Evolutionary conservation across 1,140 invertebrate species (phyloP).

Genomic region (Paramacrobiotus metropolitanus): DNA sequence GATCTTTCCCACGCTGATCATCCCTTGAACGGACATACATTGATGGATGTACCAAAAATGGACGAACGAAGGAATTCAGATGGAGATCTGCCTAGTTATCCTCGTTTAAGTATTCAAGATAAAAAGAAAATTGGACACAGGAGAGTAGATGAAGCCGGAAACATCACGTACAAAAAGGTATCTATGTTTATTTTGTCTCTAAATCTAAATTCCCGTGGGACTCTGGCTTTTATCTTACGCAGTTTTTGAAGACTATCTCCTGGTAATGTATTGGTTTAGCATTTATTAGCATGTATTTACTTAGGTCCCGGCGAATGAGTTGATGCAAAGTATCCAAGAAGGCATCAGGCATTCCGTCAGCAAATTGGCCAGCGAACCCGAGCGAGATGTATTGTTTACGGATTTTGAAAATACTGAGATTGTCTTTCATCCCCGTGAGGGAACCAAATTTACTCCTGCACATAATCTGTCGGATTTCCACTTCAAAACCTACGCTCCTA

Average conservation of each 20-base stretch:
- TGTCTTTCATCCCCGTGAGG: constrained; percentile 2
- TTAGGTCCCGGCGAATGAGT: not conserved
- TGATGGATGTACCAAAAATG: not conserved
- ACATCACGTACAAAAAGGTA: constrained; percentile 90
- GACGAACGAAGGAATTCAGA: not conserved
- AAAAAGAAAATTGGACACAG: constrained; percentile 69
- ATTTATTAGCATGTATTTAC: no score
- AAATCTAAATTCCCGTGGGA: not conserved
- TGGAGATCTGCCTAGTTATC: constrained; percentile 40
- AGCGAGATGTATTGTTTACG: constrained; percentile 7
- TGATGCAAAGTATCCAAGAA: constrained; percentile 88
- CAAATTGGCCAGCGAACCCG: constrained; percentile 31
- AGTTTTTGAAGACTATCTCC: no score
- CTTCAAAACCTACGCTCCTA: constrained; percentile 95
- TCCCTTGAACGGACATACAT: not conserved
- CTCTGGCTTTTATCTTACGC: not conserved
- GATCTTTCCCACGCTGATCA: not conserved
- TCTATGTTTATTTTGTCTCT: not conserved
- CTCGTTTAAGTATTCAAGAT: not conserved
- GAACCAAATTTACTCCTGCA: constrained; percentile 26
- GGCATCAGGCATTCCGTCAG: constrained; percentile 85
- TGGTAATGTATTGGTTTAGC: no score
- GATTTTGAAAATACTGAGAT: constrained; percentile 8
- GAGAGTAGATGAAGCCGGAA: constrained; percentile 71
- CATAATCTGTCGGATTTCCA: constrained; percentile 34